Base-by-base conservation (phyloP, 2,888 invertebrate genomes). In the Automeris io region DNA sequence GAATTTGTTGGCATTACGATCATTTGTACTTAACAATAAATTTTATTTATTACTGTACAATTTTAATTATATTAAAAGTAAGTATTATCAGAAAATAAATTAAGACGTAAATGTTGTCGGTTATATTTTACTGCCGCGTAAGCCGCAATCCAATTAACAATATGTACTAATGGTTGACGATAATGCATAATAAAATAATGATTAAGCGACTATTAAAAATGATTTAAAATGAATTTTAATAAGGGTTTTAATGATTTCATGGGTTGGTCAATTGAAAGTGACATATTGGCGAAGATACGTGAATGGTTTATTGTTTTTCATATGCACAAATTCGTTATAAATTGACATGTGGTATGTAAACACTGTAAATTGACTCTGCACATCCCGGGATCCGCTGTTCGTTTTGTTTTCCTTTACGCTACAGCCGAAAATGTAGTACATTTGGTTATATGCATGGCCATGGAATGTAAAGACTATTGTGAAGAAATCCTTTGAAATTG, bases 281-380 rank as follows among this genome's bases (percentile, higher is more conserved):
- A 61, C 65, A 73, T 70, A 72, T 73, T 72, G 72, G 52, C 63
- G 60, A 56, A 54, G 46, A 54, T 54, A 58, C 57, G 45, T 59
- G 56, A 53, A 37, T 40, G 44, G 43, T 46, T 47, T 33, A 18
- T 21, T 7, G 29, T 16, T 33, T 46, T 60, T 62, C 54, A 59
- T 57, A 57, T 60, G 62, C 59, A 62, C 61, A 56, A 54, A 53
- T 54, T 60, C n/a, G 48, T 57, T 55, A 49, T 43, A 43, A 39
- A 18, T 44, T 54, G 52, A 54, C 31, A 52, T 53, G 52, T 60
- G 55, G 61, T 62, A 57, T 67, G 57, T 61, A 16, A 66, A 67
- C 81, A 82, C 80, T 79, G 80, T 83, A 74, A 61, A 77, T 72
- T 72, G 62, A 66, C 59, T 59, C 55, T 76, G 82, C 83, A 83